Percentiles rank a stretch among this genome's conserved stretches.
phyloP scores from a whole-genome alignment of 2,113 vertebrate genomes.

The Suricata suricatta region DNA sequence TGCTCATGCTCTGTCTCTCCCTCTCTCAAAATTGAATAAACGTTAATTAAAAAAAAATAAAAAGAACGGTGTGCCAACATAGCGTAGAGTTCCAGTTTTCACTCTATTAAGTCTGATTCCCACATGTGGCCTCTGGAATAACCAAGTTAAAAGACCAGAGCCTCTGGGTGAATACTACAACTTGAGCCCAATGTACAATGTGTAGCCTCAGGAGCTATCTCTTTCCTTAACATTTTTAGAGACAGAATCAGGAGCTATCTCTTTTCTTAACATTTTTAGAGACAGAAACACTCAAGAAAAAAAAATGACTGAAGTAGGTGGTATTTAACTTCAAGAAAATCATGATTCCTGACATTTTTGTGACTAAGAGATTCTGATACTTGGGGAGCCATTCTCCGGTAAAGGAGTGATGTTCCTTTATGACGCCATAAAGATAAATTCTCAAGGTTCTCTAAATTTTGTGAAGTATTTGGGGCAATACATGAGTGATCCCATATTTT shows the following conservation, averaged over 20 bases:
- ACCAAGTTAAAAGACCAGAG: background rate
- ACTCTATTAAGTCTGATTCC: conserved; percentile 62
- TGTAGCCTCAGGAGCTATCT: conserved; percentile 61
- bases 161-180: background rate
- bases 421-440: conserved; percentile 53
- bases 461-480: background rate
- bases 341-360: conserved; percentile 69
- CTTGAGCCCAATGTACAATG: conserved; percentile 23
- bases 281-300: conserved; percentile 48
- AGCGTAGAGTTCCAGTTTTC: background rate
- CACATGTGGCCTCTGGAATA: conserved; percentile 56
- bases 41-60: no score
- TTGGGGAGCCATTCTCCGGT: conserved; percentile 24
- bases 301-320: conserved; percentile 56
- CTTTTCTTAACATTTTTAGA: conserved; percentile 66
- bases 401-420: conserved; percentile 61
- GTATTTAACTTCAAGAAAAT: conserved; percentile 77
- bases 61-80: background rate
- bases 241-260: conserved; percentile 70
- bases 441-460: conserved; percentile 22
- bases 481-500: conserved; percentile 53
- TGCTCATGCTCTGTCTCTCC: no score
- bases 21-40: no score
- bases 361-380: conserved; percentile 66
- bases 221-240: conserved; percentile 68